Percentiles rank a stretch among this genome's conserved stretches.
Conservation (phyloP, 1,140 invertebrate species). For the Drosophila lowei region DNA sequence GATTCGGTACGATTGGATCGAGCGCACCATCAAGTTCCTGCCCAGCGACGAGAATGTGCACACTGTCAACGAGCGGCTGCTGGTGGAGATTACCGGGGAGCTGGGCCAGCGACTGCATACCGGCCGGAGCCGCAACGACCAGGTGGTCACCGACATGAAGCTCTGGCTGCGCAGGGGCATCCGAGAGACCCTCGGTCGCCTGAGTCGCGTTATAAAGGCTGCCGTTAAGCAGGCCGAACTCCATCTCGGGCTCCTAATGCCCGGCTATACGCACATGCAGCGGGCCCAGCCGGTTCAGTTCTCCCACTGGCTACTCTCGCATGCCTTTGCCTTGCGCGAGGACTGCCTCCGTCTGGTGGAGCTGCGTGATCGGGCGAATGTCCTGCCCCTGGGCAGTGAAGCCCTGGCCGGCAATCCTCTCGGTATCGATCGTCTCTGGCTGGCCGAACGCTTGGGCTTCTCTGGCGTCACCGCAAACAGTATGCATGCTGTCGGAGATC, state of each 20-base stretch:
- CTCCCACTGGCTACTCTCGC: conserved; percentile 91
- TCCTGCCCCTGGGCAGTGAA: conserved; percentile 90
- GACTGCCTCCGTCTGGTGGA: conserved; percentile 86
- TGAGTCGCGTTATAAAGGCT: conserved; percentile 82
- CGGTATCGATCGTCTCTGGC: conserved; percentile 86
- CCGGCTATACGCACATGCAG: conserved; percentile 94
- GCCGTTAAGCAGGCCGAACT: conserved; percentile 84
- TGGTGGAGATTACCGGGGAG: conserved; percentile 85
- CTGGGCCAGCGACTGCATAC: conserved; percentile 89
- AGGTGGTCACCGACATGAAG: conserved; percentile 91
- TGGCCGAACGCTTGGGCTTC: conserved; percentile 88
- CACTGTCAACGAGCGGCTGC: conserved; percentile 89
- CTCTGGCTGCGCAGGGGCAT: conserved; percentile 88
- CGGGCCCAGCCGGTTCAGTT: conserved; percentile 91
- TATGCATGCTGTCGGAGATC: conserved; percentile 89
- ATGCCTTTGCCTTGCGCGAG: conserved; percentile 86
- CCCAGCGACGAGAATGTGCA: conserved; percentile 92
- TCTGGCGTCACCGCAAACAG: conserved; percentile 87
- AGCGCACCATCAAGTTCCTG: conserved; percentile 84
- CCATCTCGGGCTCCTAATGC: conserved; percentile 89
- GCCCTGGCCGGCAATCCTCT: conserved; percentile 92
- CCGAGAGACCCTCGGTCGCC: conserved; percentile 73
- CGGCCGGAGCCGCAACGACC: conserved; percentile 93
- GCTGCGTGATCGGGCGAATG: conserved; percentile 84
- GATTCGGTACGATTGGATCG: conserved; percentile 87